Conservation (phyloP, 2,113 vertebrate genomes). For the Picathartes gymnocephalus region DNA sequence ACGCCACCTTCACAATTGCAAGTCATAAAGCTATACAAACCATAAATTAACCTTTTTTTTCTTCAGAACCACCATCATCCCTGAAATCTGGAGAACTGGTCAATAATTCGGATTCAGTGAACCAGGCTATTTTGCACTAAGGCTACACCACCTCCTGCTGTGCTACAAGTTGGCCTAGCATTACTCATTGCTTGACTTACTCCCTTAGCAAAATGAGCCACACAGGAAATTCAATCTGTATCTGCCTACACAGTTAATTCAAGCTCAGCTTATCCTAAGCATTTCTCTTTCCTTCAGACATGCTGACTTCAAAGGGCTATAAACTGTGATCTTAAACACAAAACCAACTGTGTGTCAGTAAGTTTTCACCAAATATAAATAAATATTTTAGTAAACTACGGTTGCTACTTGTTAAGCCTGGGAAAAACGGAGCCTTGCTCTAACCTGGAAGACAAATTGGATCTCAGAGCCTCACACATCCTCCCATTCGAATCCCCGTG, state of each 20-base stretch:
- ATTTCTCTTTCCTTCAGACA: slow-evolving; percentile 18
- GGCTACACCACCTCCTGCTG: background rate
- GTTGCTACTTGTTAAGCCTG: background rate
- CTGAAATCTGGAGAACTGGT: background rate
- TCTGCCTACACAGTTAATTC: background rate
- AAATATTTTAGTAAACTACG: slow-evolving; percentile 3
- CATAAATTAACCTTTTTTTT: background rate
- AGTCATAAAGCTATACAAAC: background rate
- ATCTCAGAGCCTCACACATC: background rate
- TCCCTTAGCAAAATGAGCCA: background rate
- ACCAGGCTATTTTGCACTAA: background rate
- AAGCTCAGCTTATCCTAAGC: slow-evolving; percentile 11
- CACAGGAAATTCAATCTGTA: background rate
- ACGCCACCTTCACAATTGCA: background rate
- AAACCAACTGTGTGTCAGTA: background rate
- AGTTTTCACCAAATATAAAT: slow-evolving; percentile 2
- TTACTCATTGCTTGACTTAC: background rate
- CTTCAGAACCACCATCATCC: background rate
- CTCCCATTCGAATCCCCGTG: background rate
- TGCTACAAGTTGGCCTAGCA: background rate
- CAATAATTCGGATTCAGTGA: background rate
- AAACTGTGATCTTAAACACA: slow-evolving; percentile 17
- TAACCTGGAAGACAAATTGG: background rate
- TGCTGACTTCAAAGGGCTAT: slow-evolving; percentile 28
- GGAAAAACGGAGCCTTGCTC: background rate